Conservation (phyloP, 1,140 invertebrate species). For the Proales similis region DNA sequence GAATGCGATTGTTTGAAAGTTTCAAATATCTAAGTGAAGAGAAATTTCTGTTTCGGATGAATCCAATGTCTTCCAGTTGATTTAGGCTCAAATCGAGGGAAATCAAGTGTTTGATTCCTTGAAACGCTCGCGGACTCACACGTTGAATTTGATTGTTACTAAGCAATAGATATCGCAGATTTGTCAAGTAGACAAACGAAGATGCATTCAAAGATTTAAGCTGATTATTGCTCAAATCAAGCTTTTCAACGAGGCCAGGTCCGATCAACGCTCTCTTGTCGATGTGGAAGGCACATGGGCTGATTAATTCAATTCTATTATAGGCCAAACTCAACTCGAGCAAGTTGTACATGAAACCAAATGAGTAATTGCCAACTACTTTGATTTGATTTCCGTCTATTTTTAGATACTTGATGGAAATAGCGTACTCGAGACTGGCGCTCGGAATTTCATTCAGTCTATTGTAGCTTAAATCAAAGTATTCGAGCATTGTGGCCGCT, state of each 20-base stretch:
- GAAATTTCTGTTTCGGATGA: slow-evolving; percentile 21
- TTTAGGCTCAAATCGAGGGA: slow-evolving; percentile 24
- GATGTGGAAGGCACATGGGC: slow-evolving; percentile 11
- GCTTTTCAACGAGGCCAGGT: slow-evolving; percentile 33
- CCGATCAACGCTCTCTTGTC: slow-evolving; percentile 11
- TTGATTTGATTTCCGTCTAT: slow-evolving; percentile 15
- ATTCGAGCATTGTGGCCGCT: not conserved
- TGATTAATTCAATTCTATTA: slow-evolving; percentile 30
- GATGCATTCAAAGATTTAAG: not conserved
- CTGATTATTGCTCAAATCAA: slow-evolving; percentile 25
- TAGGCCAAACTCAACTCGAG: slow-evolving; percentile 11
- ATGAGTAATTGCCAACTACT: slow-evolving; percentile 23
- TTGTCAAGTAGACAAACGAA: slow-evolving; percentile 20
- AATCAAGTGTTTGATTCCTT: slow-evolving; percentile 30
- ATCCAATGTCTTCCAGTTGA: not conserved
- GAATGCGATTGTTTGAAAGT: slow-evolving; percentile 22
- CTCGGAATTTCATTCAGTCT: slow-evolving; percentile 1
- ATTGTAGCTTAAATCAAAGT: slow-evolving; percentile 22
- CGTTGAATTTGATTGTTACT: slow-evolving; percentile 10
- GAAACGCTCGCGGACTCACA: not conserved
- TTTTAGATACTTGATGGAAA: slow-evolving; percentile 8
- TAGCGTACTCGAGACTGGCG: not conserved
- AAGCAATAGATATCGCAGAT: slow-evolving; percentile 29
- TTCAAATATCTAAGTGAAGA: not conserved
- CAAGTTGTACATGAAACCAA: slow-evolving; percentile 35